Evolutionary conservation across 2,797 vertebrate species (phyloP), one percentile per base, ranked within the genome.

Genomic region (Eleutherodactylus coqui): DNA sequence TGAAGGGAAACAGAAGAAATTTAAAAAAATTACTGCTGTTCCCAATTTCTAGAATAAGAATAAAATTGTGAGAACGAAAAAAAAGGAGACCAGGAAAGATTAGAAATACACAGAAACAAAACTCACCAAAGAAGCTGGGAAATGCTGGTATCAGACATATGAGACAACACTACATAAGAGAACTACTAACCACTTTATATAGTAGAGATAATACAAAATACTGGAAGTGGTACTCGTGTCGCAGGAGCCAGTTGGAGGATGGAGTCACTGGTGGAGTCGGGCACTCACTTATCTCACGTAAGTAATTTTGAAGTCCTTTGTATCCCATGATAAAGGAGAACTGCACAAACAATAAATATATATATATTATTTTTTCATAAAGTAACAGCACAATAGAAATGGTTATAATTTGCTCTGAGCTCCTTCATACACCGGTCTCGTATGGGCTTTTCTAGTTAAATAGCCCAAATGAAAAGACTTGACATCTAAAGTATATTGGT

Each of bases 201-300:
- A 96, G 94, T 88, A 99, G 90, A 0, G 88, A 85, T 45, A 99
- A 93, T 45, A 97, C 93, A 43, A 96, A 93, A 91, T 97, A 97
- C 78, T 98, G 96, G 79, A 99, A 94, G 88, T 98, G 96, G 92
- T 97, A 96, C 62, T 99, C 98, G 0, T 99, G 97, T 73, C 93
- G 95, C 58, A 98, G 92, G 70, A 98, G 93, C 98, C 97, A 99
- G 0, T 91, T 93, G 21, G 92, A 94, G 89, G 91, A 91, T 47
- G 94, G 93, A 76, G 95, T 96, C 85, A 97, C 85, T 3, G 89
- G 90, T 38, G 96, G 96, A n/a, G 84, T 91, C 29, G 94, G 93
- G 19, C 86, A 88, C 0, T 93, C 92, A 90, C 93, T 93, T 91
- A 96, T 96, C 4, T 91, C 90, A 17, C 86, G 91, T 43, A 99